Percentiles rank a stretch among this genome's conserved stretches.
Conservation (phyloP, 2,113 vertebrate species). For the Pedetes capensis region DNA sequence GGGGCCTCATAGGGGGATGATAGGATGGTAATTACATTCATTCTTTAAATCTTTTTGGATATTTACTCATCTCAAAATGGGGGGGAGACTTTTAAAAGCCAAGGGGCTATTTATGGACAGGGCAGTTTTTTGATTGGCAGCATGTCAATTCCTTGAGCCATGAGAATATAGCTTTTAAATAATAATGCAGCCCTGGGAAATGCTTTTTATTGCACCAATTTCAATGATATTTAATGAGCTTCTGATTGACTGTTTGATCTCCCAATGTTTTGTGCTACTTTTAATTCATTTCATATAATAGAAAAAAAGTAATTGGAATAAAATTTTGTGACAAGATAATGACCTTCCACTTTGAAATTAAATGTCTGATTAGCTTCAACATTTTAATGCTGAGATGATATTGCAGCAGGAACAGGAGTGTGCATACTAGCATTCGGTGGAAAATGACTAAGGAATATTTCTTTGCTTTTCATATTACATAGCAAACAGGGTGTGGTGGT, state of each 20-base stretch:
- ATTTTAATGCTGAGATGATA: constrained; percentile 66
- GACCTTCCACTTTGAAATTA: constrained; percentile 73
- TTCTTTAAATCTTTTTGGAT: constrained; percentile 39
- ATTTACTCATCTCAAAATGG: constrained; percentile 37
- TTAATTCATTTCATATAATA: constrained; percentile 74
- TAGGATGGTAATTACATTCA: constrained; percentile 8
- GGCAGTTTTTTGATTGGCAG: constrained; percentile 75
- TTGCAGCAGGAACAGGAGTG: constrained; percentile 21
- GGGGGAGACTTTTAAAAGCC: constrained; percentile 64
- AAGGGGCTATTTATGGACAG: constrained; percentile 52
- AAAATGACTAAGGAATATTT: constrained; percentile 35
- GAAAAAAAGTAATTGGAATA: constrained; percentile 76
- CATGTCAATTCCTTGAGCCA: constrained; percentile 74
- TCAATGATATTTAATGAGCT: constrained; percentile 82
- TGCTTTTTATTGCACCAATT: constrained; percentile 82
- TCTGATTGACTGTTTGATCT: constrained; percentile 80
- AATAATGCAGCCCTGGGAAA: constrained; percentile 79
- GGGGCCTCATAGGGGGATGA: neutral
- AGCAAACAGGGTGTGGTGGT: neutral
- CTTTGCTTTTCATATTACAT: neutral
- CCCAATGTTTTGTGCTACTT: constrained; percentile 75
- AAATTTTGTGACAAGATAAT: constrained; percentile 77
- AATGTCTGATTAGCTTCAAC: constrained; percentile 72
- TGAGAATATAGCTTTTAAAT: constrained; percentile 78
- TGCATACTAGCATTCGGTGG: neutral